Conservation (phyloP, 2,888 invertebrate genomes). For the Oegoconia quadripuncta region DNA sequence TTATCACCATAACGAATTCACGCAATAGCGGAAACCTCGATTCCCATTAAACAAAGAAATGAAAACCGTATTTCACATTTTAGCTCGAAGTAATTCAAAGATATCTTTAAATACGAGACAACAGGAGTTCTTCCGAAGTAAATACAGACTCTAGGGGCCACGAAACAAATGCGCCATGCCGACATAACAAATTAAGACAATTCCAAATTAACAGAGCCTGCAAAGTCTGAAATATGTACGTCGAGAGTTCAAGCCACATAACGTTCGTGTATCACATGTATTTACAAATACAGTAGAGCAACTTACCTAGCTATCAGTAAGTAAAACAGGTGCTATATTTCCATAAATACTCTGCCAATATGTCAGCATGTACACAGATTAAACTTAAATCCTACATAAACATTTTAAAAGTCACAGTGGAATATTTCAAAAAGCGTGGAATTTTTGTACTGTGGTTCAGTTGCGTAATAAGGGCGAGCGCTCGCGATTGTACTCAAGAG, state of each 20-base stretch:
- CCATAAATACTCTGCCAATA: slow-evolving; percentile 19
- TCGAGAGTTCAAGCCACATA: slow-evolving; percentile 41
- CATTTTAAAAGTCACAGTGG: slow-evolving; percentile 17
- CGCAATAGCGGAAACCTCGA: too few relatives aligned
- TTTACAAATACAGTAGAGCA: slow-evolving; percentile 21
- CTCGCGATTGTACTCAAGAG: slow-evolving; percentile 60
- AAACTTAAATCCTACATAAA: slow-evolving; percentile 18
- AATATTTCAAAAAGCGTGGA: neutral
- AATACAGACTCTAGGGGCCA: slow-evolving; percentile 44
- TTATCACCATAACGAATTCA: too few relatives aligned
- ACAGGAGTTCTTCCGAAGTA: slow-evolving; percentile 35
- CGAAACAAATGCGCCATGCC: slow-evolving; percentile 57
- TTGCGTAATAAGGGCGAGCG: slow-evolving; percentile 46
- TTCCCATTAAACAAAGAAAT: neutral
- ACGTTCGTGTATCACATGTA: slow-evolving; percentile 40
- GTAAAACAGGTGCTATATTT: slow-evolving; percentile 32
- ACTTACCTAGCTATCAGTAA: slow-evolving; percentile 39
- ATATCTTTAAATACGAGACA: slow-evolving; percentile 31
- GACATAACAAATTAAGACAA: slow-evolving; percentile 71
- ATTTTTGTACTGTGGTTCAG: slow-evolving; percentile 33
- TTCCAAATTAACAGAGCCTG: slow-evolving; percentile 67
- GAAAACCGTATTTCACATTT: neutral
- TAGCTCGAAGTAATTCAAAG: slow-evolving; percentile 1
- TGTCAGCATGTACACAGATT: slow-evolving; percentile 29
- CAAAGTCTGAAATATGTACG: slow-evolving; percentile 61